phyloP scores from a whole-genome alignment of 2,888 invertebrate species.

The Orchesellides sinensis region DNA sequence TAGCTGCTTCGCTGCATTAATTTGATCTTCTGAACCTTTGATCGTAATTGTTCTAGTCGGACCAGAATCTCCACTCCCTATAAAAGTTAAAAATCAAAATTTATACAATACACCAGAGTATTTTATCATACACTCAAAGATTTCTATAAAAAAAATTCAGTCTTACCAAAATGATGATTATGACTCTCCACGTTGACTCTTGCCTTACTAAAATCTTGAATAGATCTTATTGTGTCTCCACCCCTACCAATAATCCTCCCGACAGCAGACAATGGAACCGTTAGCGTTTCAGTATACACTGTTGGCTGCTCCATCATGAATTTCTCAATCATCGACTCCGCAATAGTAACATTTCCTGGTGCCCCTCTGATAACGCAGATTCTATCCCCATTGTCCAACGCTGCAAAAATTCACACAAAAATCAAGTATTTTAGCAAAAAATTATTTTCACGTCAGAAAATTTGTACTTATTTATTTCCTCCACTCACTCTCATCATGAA shows the following conservation, averaged over 20 bases:
- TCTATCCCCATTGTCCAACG: slow-evolving; percentile 79
- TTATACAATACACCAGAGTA: too few species aligned
- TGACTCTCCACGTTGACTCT: slow-evolving; percentile 81
- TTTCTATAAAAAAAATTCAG: background rate
- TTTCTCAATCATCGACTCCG: slow-evolving; percentile 84
- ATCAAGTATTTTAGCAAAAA: slow-evolving; percentile 15
- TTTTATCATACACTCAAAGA: too few species aligned
- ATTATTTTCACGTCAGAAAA: slow-evolving; percentile 17
- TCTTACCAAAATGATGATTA: slow-evolving; percentile 50
- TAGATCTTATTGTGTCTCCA: slow-evolving; percentile 85
- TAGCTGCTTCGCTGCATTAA: slow-evolving; percentile 84
- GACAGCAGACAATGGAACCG: slow-evolving; percentile 75
- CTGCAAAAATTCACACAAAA: slow-evolving; percentile 41
- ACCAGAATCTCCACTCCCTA: slow-evolving; percentile 39
- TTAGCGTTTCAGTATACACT: slow-evolving; percentile 79
- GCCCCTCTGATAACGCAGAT: slow-evolving; percentile 86
- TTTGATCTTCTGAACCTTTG: slow-evolving; percentile 86
- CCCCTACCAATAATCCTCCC: slow-evolving; percentile 87
- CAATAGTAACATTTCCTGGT: slow-evolving; percentile 83
- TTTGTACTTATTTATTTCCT: slow-evolving; percentile 19
- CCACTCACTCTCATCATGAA: slow-evolving; percentile 76
- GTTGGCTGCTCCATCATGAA: slow-evolving; percentile 83
- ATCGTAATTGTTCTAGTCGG: slow-evolving; percentile 76
- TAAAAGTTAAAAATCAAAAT: slow-evolving; percentile 49
- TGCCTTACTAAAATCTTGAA: slow-evolving; percentile 85